Conservation (phyloP, 2,113 vertebrate species). For the Protomyctophum bolini region DNA sequence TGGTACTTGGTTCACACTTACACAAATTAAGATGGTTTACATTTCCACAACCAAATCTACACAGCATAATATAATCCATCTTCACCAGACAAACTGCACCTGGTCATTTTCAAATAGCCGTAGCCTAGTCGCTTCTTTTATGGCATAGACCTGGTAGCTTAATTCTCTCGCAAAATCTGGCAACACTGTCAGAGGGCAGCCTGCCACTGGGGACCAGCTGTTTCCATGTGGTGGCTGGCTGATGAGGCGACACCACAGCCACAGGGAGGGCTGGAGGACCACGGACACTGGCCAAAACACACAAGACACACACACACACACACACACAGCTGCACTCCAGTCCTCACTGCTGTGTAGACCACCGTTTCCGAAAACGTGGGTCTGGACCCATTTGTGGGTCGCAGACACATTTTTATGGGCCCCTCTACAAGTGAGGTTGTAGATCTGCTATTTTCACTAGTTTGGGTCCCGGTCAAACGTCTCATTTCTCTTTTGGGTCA, state of each 20-base stretch:
- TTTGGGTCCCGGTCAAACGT: no score
- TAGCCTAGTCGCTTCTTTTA: background rate
- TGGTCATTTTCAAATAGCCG: background rate
- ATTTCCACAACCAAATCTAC: conserved; percentile 38
- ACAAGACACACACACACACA: conserved; percentile 3
- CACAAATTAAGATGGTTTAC: conserved; percentile 55
- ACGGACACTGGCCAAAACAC: conserved; percentile 28
- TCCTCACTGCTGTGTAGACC: conserved; percentile 1
- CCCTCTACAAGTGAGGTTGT: no score
- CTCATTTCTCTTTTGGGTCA: no score
- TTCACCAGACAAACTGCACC: conserved; percentile 29
- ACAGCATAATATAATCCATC: conserved; percentile 14
- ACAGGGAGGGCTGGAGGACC: conserved; percentile 32
- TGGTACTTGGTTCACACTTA: background rate
- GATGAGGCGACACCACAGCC: conserved; percentile 34
- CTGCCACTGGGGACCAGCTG: conserved; percentile 47
- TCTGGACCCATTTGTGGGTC: no score
- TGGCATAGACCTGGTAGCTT: no score
- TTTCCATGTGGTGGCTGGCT: conserved; percentile 57
- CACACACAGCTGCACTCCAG: background rate
- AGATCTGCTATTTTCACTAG: no score
- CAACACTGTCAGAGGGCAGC: conserved; percentile 25
- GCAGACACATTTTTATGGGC: no score
- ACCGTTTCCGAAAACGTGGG: no score
- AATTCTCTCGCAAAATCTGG: no score